A percentile compares a stretch with the other conserved stretches of the same genome.
Conservation (phyloP, 1,140 invertebrate species). For the Homalodisca vitripennis region DNA sequence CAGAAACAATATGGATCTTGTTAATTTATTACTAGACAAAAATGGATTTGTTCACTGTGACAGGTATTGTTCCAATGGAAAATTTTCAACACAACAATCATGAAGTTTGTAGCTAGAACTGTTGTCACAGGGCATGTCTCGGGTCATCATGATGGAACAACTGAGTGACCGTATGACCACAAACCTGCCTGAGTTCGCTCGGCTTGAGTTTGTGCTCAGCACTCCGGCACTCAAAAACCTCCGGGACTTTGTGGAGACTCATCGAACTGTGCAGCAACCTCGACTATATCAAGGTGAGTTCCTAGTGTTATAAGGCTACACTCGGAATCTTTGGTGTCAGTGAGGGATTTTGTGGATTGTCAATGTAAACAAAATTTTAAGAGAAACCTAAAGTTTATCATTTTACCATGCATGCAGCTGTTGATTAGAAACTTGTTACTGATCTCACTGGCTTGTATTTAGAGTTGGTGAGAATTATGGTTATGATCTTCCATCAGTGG, state of each 20-base stretch:
- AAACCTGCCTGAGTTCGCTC: conserved; percentile 17
- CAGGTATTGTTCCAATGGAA: no score
- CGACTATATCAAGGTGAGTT: conserved; percentile 8
- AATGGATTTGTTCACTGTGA: no score
- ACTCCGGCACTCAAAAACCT: conserved; percentile 15
- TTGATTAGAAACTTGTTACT: background rate
- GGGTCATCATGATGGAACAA: conserved; percentile 5
- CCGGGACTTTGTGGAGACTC: background rate
- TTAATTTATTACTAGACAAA: no score
- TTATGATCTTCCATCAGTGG: no score
- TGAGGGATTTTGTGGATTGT: background rate
- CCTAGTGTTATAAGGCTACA: background rate
- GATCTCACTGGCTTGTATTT: no score
- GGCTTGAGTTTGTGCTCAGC: conserved; percentile 21
- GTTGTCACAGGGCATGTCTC: background rate
- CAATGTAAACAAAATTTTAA: background rate
- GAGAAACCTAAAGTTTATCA: background rate
- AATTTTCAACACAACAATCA: no score
- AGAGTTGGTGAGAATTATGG: no score
- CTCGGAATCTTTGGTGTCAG: background rate
- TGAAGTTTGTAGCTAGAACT: no score
- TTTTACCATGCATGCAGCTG: background rate
- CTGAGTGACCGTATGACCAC: conserved; percentile 18
- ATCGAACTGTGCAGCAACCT: conserved; percentile 21
- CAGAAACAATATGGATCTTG: no score